phyloP scores from a whole-genome alignment of 2,113 vertebrate genomes.

The Camelus bactrianus region DNA sequence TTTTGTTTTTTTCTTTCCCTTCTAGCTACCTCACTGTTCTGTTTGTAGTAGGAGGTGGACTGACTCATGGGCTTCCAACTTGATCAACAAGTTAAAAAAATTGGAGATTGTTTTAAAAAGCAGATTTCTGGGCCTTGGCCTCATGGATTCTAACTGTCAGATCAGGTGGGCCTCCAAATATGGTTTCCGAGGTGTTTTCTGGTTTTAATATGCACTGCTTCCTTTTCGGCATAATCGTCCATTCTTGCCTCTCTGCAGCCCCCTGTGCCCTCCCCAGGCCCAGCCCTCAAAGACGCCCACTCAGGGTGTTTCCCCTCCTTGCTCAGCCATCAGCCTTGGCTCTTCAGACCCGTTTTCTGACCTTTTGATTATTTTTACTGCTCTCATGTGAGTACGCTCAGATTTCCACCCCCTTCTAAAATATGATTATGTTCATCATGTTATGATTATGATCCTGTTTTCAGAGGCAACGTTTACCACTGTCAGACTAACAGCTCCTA shows the following conservation, averaged over 20 bases:
- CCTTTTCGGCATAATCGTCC: background rate
- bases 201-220: background rate
- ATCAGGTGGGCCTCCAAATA: too few species aligned
- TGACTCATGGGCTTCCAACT: background rate
- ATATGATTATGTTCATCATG: background rate
- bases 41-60: accelerated
- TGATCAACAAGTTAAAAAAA: background rate
- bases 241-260: background rate
- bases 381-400: background rate
- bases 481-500: background rate
- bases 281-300: background rate
- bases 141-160: background rate
- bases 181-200: background rate
- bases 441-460: background rate
- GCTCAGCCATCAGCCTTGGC: background rate
- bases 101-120: background rate
- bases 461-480: background rate
- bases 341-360: background rate
- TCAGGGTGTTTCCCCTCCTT: background rate
- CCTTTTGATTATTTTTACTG: background rate
- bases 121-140: background rate
- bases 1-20: background rate
- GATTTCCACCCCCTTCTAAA: background rate
- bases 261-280: accelerated
- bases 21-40: background rate